Percentiles rank a stretch among this genome's conserved stretches.
Conservation (phyloP, 2,113 vertebrate species). For the Ursus arctos region DNA sequence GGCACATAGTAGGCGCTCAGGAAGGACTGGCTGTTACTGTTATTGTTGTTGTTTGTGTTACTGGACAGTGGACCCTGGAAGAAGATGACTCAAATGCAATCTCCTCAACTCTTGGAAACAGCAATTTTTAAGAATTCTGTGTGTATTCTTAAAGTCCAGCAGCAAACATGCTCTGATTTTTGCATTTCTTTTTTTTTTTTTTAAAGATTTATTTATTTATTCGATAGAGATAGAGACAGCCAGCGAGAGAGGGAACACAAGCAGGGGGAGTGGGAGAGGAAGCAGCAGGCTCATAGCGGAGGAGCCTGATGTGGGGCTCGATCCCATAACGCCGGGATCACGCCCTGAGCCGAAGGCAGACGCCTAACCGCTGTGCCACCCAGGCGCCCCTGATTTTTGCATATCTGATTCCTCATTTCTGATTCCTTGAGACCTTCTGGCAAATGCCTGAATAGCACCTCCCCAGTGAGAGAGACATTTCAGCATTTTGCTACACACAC, state of each 20-base stretch:
- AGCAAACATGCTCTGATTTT: background rate
- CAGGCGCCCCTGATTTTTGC: no score
- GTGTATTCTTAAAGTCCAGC: background rate
- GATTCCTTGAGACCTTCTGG: background rate
- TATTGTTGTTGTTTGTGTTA: background rate
- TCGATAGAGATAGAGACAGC: no score
- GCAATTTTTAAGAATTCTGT: background rate
- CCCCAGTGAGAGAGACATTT: background rate
- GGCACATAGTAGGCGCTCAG: background rate
- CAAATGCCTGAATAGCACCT: background rate
- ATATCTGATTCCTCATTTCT: background rate
- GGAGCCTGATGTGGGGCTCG: no score
- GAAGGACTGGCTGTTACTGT: no score
- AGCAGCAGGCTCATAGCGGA: no score
- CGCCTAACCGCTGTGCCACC: no score
- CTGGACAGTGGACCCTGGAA: background rate
- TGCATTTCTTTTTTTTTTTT: no score
- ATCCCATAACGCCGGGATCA: no score
- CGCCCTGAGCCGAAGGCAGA: no score
- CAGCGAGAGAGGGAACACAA: no score
- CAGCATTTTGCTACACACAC: background rate
- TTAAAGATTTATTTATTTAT: no score
- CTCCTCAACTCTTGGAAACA: background rate
- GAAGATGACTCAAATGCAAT: background rate
- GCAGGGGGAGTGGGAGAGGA: no score